A percentile compares a stretch with the other conserved stretches of the same genome.
phyloP scores from a whole-genome alignment of 2,797 vertebrate genomes.

The Simalia tracyae region DNA sequence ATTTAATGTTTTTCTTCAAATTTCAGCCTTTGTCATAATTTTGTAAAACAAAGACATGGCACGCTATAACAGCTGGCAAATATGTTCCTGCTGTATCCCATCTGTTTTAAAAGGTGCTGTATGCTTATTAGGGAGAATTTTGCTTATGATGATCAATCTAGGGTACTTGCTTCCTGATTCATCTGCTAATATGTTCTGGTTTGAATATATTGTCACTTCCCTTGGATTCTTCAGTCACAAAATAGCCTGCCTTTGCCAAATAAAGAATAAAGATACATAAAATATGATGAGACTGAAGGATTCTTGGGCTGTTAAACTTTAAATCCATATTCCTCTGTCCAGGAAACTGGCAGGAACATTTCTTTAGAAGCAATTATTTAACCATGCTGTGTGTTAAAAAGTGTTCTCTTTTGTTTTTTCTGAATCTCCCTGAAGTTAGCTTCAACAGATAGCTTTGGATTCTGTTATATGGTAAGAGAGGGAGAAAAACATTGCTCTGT shows the following conservation, averaged over 20 bases:
- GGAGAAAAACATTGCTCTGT: too few relatives aligned
- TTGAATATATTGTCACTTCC: neutral
- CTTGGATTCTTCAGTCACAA: neutral
- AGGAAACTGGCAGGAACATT: neutral
- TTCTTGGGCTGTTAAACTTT: neutral
- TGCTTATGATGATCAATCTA: neutral
- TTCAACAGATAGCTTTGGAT: too few relatives aligned
- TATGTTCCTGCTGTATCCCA: neutral
- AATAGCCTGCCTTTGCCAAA: neutral
- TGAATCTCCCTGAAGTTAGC: too few relatives aligned
- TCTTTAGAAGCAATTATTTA: neutral
- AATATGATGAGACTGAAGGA: neutral
- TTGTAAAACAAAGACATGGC: neutral
- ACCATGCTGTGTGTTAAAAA: too few relatives aligned
- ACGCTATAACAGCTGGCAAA: neutral
- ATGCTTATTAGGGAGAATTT: neutral
- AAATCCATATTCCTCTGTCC: neutral
- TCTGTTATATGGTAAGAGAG: too few relatives aligned
- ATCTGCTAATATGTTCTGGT: neutral
- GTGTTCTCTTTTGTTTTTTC: too few relatives aligned
- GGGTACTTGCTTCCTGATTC: neutral
- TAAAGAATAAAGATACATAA: neutral
- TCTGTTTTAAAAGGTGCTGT: neutral
- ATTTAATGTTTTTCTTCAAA: neutral
- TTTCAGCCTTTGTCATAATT: neutral